Evolutionary conservation across 2,888 invertebrate species (phyloP).

Genomic region (Orchesellides sinensis): DNA sequence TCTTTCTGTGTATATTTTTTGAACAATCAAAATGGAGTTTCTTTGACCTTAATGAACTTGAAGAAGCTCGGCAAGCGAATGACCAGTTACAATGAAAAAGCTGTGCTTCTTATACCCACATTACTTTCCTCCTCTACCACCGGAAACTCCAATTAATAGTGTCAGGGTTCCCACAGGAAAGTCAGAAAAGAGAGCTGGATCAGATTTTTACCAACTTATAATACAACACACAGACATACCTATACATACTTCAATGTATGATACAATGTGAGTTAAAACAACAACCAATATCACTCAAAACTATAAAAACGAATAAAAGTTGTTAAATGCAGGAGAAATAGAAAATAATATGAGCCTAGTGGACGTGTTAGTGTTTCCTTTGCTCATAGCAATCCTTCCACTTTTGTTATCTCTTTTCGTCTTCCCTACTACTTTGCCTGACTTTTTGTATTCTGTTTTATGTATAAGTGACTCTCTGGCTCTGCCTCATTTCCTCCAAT

Average conservation of each 20-base stretch:
- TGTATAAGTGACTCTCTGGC: neutral
- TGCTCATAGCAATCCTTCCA: conserved; percentile 32
- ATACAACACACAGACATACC: conserved; percentile 46
- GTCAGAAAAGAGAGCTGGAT: conserved; percentile 69
- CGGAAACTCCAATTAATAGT: conserved; percentile 75
- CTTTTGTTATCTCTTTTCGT: conserved; percentile 45
- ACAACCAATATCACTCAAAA: no score
- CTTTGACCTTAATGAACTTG: conserved; percentile 57
- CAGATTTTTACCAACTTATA: conserved; percentile 67
- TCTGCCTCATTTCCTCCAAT: conserved; percentile 56
- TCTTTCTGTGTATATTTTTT: no score
- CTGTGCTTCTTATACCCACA: conserved; percentile 58
- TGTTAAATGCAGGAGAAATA: conserved; percentile 2
- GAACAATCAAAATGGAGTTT: no score
- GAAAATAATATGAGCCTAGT: neutral
- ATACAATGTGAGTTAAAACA: no score
- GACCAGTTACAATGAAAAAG: conserved; percentile 58
- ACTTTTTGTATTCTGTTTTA: neutral
- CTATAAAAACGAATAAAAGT: conserved; percentile 8
- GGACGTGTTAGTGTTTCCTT: conserved; percentile 44
- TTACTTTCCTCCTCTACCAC: conserved; percentile 60
- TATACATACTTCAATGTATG: no score
- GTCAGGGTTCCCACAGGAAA: conserved; percentile 74
- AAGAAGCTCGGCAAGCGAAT: conserved; percentile 52
- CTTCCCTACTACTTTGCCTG: conserved; percentile 6